phyloP scores from a whole-genome alignment of 2,113 vertebrate species.

The Pantherophis guttatus region DNA sequence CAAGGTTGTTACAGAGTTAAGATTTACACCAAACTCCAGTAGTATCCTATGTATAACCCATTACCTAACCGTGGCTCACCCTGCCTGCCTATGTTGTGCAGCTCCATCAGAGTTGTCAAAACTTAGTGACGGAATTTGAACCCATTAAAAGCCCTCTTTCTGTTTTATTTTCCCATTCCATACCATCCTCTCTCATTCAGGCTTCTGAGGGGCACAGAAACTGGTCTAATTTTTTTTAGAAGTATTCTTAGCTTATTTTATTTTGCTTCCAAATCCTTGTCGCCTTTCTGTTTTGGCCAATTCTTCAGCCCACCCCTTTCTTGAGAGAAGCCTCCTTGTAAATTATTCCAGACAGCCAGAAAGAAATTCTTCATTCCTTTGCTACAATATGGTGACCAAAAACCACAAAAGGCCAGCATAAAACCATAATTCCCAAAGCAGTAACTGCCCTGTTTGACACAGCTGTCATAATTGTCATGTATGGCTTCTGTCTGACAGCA shows the following conservation, averaged over 20 bases:
- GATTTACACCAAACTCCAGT: not conserved
- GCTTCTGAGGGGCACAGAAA: not conserved
- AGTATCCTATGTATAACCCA: not conserved
- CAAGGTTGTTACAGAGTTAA: not conserved
- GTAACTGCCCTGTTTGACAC: not conserved
- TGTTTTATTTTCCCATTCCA: not conserved
- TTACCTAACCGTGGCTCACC: not conserved
- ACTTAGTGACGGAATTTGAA: not conserved
- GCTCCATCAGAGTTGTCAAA: not conserved
- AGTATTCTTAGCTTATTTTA: not conserved
- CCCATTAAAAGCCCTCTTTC: not conserved
- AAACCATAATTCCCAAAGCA: not conserved
- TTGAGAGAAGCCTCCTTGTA: not conserved
- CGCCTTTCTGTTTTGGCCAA: not conserved
- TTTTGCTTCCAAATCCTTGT: not conserved
- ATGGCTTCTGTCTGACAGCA: not conserved
- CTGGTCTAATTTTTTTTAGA: not conserved
- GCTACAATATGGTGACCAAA: not conserved
- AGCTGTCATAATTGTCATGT: not conserved
- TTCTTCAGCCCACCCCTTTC: not conserved
- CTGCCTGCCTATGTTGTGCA: not conserved
- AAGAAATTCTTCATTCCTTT: not conserved
- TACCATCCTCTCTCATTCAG: not conserved
- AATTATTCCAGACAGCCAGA: not conserved
- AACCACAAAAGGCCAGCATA: not conserved